Conservation (phyloP, 2,797 vertebrate species). For the Dryobates pubescens region DNA sequence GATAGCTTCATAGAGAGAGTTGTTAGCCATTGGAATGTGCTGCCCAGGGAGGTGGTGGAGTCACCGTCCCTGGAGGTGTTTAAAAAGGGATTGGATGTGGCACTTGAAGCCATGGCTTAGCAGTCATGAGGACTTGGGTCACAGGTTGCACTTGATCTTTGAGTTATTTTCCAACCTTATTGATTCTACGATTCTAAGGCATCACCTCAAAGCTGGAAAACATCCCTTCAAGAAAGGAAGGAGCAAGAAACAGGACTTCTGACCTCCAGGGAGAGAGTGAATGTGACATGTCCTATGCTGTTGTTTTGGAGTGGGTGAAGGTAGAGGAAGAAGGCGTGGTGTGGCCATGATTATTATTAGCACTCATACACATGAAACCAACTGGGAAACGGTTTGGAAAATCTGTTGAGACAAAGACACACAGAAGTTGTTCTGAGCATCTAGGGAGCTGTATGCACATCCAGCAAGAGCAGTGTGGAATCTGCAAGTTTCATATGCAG, state of each 20-base stretch:
- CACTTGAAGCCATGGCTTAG: no score
- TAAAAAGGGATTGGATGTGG: no score
- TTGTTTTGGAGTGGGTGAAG: background rate
- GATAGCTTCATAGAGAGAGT: no score
- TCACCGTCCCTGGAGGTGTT: no score
- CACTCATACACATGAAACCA: background rate
- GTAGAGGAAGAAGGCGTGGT: background rate
- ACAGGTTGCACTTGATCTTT: no score
- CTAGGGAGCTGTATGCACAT: background rate
- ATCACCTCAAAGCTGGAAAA: background rate
- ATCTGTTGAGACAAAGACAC: background rate
- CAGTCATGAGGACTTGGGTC: no score
- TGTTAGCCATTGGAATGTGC: no score
- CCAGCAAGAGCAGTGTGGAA: background rate
- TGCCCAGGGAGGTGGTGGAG: no score
- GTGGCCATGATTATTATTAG: background rate
- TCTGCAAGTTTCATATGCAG: background rate
- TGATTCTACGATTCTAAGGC: background rate
- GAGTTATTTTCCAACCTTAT: no score
- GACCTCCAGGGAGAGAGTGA: background rate
- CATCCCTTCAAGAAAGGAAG: background rate
- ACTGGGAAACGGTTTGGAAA: background rate
- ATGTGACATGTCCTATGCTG: fast-evolving
- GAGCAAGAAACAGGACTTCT: background rate
- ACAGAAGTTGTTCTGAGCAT: background rate